Conservation (phyloP, 2,888 invertebrate genomes). For the Latheticus oryzae region DNA sequence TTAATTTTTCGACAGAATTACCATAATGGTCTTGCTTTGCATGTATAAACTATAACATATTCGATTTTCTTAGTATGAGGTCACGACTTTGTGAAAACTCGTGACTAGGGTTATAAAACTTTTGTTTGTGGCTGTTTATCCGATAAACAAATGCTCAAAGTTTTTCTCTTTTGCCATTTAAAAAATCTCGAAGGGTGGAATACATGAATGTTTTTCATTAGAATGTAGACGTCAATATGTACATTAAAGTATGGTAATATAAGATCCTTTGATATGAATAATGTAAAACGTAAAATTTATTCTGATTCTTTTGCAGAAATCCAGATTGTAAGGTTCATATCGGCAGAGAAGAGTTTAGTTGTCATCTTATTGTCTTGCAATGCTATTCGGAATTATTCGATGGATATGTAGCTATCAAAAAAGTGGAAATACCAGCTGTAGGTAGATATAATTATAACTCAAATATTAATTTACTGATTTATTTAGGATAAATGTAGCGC, state of each 20-base stretch:
- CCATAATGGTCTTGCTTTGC: constrained; percentile 1
- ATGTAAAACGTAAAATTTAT: constrained; percentile 2
- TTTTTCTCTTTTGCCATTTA: constrained; percentile 5
- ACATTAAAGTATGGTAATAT: no score
- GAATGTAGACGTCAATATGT: no score
- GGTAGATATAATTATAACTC: constrained; percentile 40
- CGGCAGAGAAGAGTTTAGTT: constrained; percentile 75
- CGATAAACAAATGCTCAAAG: constrained; percentile 19
- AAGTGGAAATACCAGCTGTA: constrained; percentile 63
- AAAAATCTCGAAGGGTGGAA: constrained; percentile 24
- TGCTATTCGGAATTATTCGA: constrained; percentile 77
- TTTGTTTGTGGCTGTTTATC: constrained; percentile 16
- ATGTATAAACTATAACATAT: constrained; percentile 18
- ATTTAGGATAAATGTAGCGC: constrained; percentile 65
- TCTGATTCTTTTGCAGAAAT: constrained; percentile 67
- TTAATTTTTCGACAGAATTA: background rate
- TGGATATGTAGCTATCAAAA: constrained; percentile 62
- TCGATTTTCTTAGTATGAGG: constrained; percentile 12
- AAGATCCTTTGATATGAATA: constrained; percentile 14
- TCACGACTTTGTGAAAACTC: constrained; percentile 10
- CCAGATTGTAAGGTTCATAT: constrained; percentile 76
- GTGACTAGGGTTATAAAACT: constrained; percentile 13
- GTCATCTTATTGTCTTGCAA: constrained; percentile 77
- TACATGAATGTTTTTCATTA: constrained; percentile 18
- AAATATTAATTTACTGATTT: no score